Percentiles rank a stretch among this genome's conserved stretches.
These are phyloP conservation scores for Lepisosteus oculatus DNA, from an alignment of 2,113 vertebrate genomes.

Conservation along the genomic window DNA sequence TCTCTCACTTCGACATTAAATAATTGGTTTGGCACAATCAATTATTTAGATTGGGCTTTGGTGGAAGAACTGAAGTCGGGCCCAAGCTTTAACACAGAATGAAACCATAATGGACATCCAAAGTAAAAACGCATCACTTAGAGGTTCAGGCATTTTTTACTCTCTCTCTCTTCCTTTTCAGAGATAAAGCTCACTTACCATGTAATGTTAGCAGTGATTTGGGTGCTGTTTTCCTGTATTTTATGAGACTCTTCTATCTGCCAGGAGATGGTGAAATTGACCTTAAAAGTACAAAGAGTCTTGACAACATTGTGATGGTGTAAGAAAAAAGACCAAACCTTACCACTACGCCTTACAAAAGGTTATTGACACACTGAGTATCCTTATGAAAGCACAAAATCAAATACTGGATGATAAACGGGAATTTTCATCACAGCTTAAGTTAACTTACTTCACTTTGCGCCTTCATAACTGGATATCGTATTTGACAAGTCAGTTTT, in stretches of 20 bases:
- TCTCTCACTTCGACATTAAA: too few species aligned
- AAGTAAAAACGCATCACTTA: too few species aligned
- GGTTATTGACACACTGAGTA: background rate
- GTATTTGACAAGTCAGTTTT: background rate
- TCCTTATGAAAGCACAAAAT: too few species aligned
- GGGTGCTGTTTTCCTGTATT: background rate
- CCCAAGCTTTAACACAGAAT: too few species aligned
- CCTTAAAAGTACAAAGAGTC: background rate
- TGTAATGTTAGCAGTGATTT: conserved; percentile 6
- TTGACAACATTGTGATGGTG: background rate
- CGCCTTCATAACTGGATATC: background rate
- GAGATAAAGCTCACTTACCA: conserved; percentile 4
- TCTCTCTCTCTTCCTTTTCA: background rate
- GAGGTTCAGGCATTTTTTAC: too few species aligned
- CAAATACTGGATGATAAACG: too few species aligned
- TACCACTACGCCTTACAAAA: background rate
- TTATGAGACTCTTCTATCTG: background rate
- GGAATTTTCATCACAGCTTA: background rate
- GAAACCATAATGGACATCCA: too few species aligned
- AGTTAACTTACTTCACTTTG: background rate
- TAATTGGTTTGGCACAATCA: too few species aligned
- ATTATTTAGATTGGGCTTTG: too few species aligned
- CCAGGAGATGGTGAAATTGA: conserved; percentile 8
- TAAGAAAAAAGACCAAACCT: background rate
- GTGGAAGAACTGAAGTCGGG: too few species aligned